Conservation (phyloP, 2,113 vertebrate species). For the Cervus canadensis region DNA sequence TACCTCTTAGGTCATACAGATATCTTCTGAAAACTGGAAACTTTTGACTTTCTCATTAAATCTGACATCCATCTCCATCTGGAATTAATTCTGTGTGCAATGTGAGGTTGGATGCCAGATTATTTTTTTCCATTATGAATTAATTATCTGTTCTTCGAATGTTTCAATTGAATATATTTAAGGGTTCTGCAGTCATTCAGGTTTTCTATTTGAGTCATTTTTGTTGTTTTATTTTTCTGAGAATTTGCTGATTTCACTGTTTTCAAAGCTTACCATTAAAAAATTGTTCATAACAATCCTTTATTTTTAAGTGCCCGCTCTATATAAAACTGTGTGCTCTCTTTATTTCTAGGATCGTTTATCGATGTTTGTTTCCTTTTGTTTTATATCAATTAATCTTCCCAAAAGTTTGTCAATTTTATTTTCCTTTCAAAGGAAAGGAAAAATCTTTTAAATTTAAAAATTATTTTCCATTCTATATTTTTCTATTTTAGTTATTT, state of each 20-base stretch:
- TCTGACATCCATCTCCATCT: background rate
- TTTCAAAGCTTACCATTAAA: background rate
- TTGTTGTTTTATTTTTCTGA: background rate
- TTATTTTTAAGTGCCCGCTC: background rate
- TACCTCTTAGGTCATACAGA: background rate
- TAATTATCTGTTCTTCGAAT: background rate
- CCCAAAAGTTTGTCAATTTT: background rate
- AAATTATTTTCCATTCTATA: background rate
- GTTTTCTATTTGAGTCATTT: background rate
- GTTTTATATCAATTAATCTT: background rate
- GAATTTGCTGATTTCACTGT: background rate
- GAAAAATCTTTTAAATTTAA: background rate
- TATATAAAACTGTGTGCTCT: background rate
- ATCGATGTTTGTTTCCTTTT: background rate
- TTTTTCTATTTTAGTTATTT: background rate
- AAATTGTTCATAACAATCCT: background rate
- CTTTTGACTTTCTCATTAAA: background rate
- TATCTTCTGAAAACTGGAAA: slow-evolving; percentile 3
- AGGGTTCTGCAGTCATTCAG: background rate
- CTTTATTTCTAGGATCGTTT: background rate
- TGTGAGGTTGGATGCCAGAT: background rate
- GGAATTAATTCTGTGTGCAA: background rate
- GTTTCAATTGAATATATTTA: background rate
- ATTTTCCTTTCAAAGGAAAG: background rate
- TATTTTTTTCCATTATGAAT: slow-evolving; percentile 24